Conservation (phyloP, 2,113 vertebrate species). For the Ptyas mucosa region DNA sequence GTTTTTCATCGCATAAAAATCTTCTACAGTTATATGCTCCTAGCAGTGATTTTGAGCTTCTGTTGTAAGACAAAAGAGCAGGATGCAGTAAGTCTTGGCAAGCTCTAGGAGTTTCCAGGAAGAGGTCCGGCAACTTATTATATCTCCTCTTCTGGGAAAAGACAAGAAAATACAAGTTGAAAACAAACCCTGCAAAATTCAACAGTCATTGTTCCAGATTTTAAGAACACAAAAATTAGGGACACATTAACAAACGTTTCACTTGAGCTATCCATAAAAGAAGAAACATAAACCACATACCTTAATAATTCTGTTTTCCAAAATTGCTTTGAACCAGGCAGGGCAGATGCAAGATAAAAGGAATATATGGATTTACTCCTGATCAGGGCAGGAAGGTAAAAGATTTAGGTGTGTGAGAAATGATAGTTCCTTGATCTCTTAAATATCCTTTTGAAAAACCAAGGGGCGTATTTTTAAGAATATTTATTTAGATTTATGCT, state of each 20-base stretch:
- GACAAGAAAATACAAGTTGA: not conserved
- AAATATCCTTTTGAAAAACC: not conserved
- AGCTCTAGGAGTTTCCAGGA: not conserved
- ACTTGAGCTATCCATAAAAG: not conserved
- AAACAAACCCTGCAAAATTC: not conserved
- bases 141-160: not conserved
- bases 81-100: not conserved
- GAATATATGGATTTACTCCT: not conserved
- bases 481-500: not conserved
- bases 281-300: not conserved
- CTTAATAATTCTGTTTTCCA: not conserved
- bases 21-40: not conserved
- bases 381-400: not conserved
- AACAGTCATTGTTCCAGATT: not conserved
- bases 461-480: not conserved
- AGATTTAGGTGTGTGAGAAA: too few species aligned
- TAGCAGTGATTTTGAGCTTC: not conserved
- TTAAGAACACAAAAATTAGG: not conserved
- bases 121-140: not conserved
- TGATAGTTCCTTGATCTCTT: not conserved
- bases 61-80: not conserved
- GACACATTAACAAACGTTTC: not conserved
- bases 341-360: not conserved
- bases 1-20: not conserved
- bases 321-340: not conserved